Evolutionary conservation across 2,113 vertebrate species (phyloP), one percentile per base, ranked within the genome.

Genomic region (Lepidothrix coronata): DNA sequence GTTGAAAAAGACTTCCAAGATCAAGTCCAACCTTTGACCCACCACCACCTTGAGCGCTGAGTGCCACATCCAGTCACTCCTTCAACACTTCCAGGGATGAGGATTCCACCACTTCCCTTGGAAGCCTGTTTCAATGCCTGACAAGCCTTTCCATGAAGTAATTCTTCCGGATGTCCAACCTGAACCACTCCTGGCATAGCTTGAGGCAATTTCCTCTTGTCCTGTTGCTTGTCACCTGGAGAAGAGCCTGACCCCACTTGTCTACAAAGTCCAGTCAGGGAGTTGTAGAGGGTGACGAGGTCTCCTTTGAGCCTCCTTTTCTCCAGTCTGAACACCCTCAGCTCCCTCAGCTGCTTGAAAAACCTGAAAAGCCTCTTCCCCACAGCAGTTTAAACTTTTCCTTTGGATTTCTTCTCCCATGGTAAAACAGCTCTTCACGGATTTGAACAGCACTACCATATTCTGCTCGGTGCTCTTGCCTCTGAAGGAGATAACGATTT

Each of bases 401-500:
- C 39, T 37, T 8, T 35, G 71, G 30, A 67, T 74, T 84, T 43
- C 46, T 75, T 51, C 25, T 57, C 68, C 37, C 3, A 6, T 46
- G n/a, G 30, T 8, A 19, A 71, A 87, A 48, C 4, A 52, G 3
- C 16, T 16, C 37, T 66, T 70, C 7, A 14, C 0, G 1, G 25
- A 62, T 51, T 71, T 71, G 59, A 84, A 43, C 14, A 5, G 7
- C 15, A 1, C 15, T 23, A 3, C 27, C 22, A 4, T 0, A 14
- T 39, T 61, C 55, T 6, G 2, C 65, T 58, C 8, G 1, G 31
- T 31, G 28, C 27, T 39, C 51, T 65, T 54, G 21, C 33, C 19
- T 93, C 33, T 35, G 43, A 81, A 91, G 65, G 39, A 91, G 70
- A 67, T n/a, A 28, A 88, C 8, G 25, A 41, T 92, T 73, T 86